These are phyloP conservation scores for Eurystomus gularis DNA, from an alignment of 2,113 vertebrate genomes.

Conservation along the genomic window DNA sequence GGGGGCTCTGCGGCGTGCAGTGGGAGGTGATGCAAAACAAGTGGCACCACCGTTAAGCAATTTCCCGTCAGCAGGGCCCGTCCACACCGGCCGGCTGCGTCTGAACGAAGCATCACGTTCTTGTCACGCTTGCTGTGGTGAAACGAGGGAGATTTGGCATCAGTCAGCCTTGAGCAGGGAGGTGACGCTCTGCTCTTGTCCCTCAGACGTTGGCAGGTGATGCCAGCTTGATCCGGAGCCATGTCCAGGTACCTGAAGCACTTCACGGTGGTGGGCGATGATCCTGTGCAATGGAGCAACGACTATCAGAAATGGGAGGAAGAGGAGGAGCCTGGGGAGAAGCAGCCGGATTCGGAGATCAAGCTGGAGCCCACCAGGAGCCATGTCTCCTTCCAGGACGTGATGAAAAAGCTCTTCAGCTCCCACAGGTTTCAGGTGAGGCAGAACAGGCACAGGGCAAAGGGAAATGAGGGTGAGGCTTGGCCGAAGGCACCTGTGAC, in stretches of 20 bases:
- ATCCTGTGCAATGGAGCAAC: constrained; percentile 72
- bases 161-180: fast-evolving
- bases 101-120: not conserved
- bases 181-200: not conserved
- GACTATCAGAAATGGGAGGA: constrained; percentile 74
- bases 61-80: not conserved
- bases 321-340: constrained; percentile 67
- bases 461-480: not conserved
- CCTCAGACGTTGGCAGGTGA: not conserved
- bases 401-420: constrained; percentile 82
- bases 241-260: constrained; percentile 89
- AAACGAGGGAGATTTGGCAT: not conserved
- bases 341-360: not conserved
- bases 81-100: fast-evolving
- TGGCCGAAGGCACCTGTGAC: not conserved
- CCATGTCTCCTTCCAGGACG: constrained; percentile 73
- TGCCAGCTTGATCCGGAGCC: constrained; percentile 38
- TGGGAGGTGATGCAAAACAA: constrained; percentile 38
- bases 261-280: constrained; percentile 89
- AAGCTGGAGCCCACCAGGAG: constrained; percentile 34
- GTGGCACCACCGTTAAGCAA: not conserved
- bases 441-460: not conserved
- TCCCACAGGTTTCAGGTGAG: constrained; percentile 89
- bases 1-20: fast-evolving
- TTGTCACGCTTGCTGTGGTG: not conserved